phyloP scores from a whole-genome alignment of 2,113 vertebrate species.

The Pao palembangensis region DNA sequence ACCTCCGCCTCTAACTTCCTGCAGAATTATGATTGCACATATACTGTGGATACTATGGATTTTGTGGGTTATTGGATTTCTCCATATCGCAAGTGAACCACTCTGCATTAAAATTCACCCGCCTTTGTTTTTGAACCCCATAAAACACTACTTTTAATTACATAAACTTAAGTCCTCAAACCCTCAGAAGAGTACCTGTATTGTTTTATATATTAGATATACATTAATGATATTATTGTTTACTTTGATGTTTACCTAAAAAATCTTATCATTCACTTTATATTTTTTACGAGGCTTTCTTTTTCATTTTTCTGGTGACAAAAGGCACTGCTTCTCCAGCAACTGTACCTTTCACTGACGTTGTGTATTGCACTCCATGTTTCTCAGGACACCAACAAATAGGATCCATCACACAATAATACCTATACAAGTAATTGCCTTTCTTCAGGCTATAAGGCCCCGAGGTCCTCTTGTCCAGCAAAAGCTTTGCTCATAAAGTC shows the following conservation, averaged over 20 bases:
- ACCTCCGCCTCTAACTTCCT: slow-evolving; percentile 48
- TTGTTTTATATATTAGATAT: neutral
- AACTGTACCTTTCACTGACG: slow-evolving; percentile 35
- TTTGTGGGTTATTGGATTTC: slow-evolving; percentile 42
- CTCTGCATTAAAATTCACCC: slow-evolving; percentile 11
- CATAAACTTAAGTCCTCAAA: no score
- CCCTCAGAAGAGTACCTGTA: slow-evolving; percentile 18
- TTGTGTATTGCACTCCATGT: slow-evolving; percentile 60
- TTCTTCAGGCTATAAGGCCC: slow-evolving; percentile 73
- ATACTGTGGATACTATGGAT: slow-evolving; percentile 41
- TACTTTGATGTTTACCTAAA: no score
- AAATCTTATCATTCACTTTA: neutral
- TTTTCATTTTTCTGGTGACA: slow-evolving; percentile 8
- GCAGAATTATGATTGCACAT: slow-evolving; percentile 43
- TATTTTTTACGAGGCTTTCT: neutral
- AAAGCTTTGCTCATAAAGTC: slow-evolving; percentile 77
- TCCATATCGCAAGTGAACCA: slow-evolving; percentile 31
- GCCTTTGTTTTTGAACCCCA: slow-evolving; percentile 43
- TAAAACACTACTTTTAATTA: slow-evolving; percentile 43
- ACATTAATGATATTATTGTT: no score
- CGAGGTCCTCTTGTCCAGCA: slow-evolving; percentile 70
- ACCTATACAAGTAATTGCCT: slow-evolving; percentile 77
- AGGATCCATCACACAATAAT: slow-evolving; percentile 77
- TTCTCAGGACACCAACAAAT: slow-evolving; percentile 69
- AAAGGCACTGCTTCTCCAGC: slow-evolving; percentile 14